phyloP scores from a whole-genome alignment of 2,113 vertebrate species.

The Melanocharis versteri region DNA sequence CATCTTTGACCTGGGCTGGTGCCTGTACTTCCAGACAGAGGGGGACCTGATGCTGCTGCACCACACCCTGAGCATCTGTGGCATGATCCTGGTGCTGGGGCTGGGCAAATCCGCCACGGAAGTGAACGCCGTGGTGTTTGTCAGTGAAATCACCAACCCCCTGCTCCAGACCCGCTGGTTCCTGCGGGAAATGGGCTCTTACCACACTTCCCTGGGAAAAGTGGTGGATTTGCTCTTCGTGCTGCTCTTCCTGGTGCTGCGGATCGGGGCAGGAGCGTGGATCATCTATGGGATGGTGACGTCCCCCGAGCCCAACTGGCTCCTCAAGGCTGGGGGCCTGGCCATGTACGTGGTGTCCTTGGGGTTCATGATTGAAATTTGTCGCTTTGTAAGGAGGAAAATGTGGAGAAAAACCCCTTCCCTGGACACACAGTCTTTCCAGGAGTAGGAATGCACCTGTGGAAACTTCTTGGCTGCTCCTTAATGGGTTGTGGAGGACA shows the following conservation, averaged over 20 bases:
- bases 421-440: not conserved
- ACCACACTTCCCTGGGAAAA: slow-evolving; percentile 71
- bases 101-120: slow-evolving; percentile 82
- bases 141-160: slow-evolving; percentile 88
- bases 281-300: slow-evolving; percentile 79
- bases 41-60: slow-evolving; percentile 85
- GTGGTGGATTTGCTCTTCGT: slow-evolving; percentile 82
- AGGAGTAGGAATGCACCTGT: not conserved
- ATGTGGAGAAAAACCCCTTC: slow-evolving; percentile 41
- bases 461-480: not conserved
- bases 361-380: slow-evolving; percentile 83
- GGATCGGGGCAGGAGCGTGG: slow-evolving; percentile 79
- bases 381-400: slow-evolving; percentile 78
- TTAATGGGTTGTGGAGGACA: not conserved
- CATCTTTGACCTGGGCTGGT: slow-evolving; percentile 88
- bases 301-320: slow-evolving; percentile 76
- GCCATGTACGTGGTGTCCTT: slow-evolving; percentile 86
- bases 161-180: slow-evolving; percentile 89
- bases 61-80: slow-evolving; percentile 85
- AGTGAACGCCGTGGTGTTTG: slow-evolving; percentile 80
- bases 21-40: slow-evolving; percentile 83
- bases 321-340: slow-evolving; percentile 83
- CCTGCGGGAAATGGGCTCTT: slow-evolving; percentile 76
- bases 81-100: slow-evolving; percentile 81
- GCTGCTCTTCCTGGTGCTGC: slow-evolving; percentile 78